Base-by-base conservation (phyloP, 2,113 vertebrate genomes). In the Centrocercus urophasianus region DNA sequence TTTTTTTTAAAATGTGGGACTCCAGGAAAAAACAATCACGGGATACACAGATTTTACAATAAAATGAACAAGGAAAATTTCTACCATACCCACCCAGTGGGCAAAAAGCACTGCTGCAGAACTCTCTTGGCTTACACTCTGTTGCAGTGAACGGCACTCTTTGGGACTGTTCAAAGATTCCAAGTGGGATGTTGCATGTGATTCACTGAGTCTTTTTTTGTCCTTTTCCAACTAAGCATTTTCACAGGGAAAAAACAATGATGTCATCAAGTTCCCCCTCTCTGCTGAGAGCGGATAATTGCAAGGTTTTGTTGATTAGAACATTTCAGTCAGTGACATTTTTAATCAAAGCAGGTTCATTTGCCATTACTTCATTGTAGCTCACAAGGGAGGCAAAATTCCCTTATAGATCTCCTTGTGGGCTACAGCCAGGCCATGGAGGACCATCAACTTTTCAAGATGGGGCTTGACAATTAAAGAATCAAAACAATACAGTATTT, bases 391-490 rank as follows among this genome's bases (percentile, higher is more conserved):
- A 88, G 45, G 71, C 0, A 40, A 25, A 78, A 90, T 0, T 40
- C 60, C 21, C 42, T 84, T 85, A 72, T 65, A 30, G 59, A 63
- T 85, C 87, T 88, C 90, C 91, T 88, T 94, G 94, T 5, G 97
- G 86, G 59, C 47, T 88, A 89, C 93, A 96, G 34, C 57, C 93
- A 76, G 87, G 78, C 83, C 95, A 66, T 22, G 88, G 95, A 83
- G 92, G 86, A 93, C 96, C 93, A 57, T 76, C 42, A 96, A 8
- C 67, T 82, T 95, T 72, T 91, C 92, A 91, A 88, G 90, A 70
- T 83, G 95, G 87, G 70, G 81, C 71, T 66, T 70, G 60, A 86
- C 91, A 97, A 69, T 90, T 89, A 61, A 89, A 96, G 64, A 21
- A 80, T 45, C 56, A 71, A 90, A 89, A 19, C 14, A 76, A 30